Evolutionary conservation across 1,140 invertebrate species (phyloP).

Genomic region (Pogonognathellus flavescens): DNA sequence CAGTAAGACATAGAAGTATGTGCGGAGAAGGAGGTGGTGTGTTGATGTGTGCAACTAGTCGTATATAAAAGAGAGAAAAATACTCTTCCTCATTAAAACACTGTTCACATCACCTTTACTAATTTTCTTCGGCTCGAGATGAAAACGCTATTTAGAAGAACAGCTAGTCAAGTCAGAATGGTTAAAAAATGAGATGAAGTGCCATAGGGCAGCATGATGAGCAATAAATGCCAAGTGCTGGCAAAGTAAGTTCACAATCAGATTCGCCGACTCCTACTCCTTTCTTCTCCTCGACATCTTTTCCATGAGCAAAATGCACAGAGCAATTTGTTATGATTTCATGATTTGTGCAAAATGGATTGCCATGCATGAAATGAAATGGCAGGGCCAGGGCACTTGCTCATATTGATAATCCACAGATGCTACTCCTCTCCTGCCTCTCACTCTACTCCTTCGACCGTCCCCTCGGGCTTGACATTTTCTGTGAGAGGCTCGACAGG

Average conservation of each 20-base stretch:
- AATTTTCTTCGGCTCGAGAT: conserved; percentile 13
- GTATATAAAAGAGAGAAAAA: conserved; percentile 22
- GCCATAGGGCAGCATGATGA: conserved; percentile 40
- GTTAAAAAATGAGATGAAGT: conserved; percentile 18
- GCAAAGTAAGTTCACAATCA: conserved; percentile 31
- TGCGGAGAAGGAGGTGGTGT: neutral
- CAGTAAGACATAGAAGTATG: neutral
- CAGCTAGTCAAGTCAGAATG: conserved; percentile 9
- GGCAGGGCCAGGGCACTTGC: conserved; percentile 44
- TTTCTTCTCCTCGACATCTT: conserved; percentile 1
- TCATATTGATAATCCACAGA: conserved; percentile 6
- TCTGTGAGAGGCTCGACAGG: conserved; percentile 25
- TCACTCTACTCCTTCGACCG: neutral
- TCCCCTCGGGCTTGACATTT: conserved; percentile 37
- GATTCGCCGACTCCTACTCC: conserved; percentile 28
- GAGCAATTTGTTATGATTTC: conserved; percentile 45
- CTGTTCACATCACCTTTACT: neutral
- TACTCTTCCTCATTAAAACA: conserved; percentile 19
- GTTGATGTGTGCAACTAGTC: neutral
- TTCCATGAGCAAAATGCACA: neutral
- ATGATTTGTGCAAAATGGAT: conserved; percentile 47
- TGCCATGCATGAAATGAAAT: conserved; percentile 31
- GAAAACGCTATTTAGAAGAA: conserved; percentile 3
- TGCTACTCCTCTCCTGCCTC: conserved; percentile 24
- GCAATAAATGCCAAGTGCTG: conserved; percentile 22